Evolutionary conservation across 2,888 invertebrate species (phyloP).

Genomic region (Tuberolachnus salignus): DNA sequence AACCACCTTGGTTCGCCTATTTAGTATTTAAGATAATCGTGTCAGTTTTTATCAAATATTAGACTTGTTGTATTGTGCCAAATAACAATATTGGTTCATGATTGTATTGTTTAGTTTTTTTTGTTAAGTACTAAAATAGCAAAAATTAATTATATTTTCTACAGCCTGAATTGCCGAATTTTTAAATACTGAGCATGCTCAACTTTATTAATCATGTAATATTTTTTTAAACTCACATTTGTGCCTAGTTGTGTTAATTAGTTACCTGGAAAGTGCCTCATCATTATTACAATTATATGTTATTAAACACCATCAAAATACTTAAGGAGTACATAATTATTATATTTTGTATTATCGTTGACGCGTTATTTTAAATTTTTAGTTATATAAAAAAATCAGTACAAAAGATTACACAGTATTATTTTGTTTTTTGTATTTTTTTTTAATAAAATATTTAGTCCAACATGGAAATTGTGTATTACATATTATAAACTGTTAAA

Average conservation of each 20-base stretch:
- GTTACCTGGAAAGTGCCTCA: conserved; percentile 51
- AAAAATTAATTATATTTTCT: neutral
- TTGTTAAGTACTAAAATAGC: neutral
- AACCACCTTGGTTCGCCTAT: too few relatives aligned
- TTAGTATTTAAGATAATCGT: conserved; percentile 31
- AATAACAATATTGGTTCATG: conserved; percentile 1
- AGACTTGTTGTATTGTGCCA: conserved; percentile 49
- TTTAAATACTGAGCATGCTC: neutral
- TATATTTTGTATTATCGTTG: conserved; percentile 19
- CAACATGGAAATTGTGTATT: conserved; percentile 9
- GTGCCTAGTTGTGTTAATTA: conserved; percentile 45
- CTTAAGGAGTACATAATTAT: neutral
- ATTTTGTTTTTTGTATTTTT: conserved; percentile 16
- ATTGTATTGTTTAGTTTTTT: neutral
- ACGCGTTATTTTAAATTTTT: conserved; percentile 29
- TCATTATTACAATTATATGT: conserved; percentile 40
- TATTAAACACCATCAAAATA: conserved; percentile 27
- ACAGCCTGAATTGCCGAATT: conserved; percentile 19
- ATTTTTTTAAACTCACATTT: conserved; percentile 3
- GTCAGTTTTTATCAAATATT: conserved; percentile 4
- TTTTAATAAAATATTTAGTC: conserved; percentile 17
- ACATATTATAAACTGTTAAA: conserved; percentile 14
- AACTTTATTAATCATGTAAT: conserved; percentile 20
- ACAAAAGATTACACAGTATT: conserved; percentile 49
- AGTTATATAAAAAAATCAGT: conserved; percentile 27